Evolutionary conservation across 2,888 invertebrate genomes (phyloP), one percentile per base, ranked within the genome.

Genomic region (Pandemis heparana): DNA sequence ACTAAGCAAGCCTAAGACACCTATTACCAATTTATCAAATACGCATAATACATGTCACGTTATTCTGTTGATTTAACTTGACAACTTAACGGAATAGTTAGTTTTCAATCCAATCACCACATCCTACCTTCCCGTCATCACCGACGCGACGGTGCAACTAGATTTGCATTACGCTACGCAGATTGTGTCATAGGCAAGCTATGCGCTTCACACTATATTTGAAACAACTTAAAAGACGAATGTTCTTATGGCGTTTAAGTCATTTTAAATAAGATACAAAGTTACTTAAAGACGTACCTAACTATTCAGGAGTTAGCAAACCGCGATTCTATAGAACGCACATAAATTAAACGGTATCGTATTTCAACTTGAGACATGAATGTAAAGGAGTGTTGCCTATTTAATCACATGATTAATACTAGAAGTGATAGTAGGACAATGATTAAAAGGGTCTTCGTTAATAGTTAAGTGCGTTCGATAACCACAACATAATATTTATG

Each of bases 131-230:
- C 64, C 16, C 70, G n/a, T 65, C 61, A 53, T 65, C 67, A 73
- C 59, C 59, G 68, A 56, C 48, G 39, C 59, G 68, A 56, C 48
- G 39, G 18, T 70, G 70, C 74, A 74, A 74, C 61, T 74, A 65
- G 74, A 74, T 60, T 74, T 61, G 74, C 66, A 70, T 70, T 72
- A 67, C 64, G 70, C 70, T 67, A 23, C 56, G 56, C 39, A 75
- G 75, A 76, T 76, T 76, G 76, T 75, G 76, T 76, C 75, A 76
- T 75, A 74, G 71, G 48, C 67, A 23, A 76, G 61, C 69, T 66
- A 76, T 76, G 75, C 64, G 53, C 59, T 65, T 61, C 23, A 18
- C 12, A 48, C 59, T 12, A 38, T 53, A 60, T 38, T 32, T 43
- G 60, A 65, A 65, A 64, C n/a, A 51, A 61, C 74, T 61, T 74